phyloP scores from a whole-genome alignment of 1,140 invertebrate genomes.

The Elymnias hypermnestra region DNA sequence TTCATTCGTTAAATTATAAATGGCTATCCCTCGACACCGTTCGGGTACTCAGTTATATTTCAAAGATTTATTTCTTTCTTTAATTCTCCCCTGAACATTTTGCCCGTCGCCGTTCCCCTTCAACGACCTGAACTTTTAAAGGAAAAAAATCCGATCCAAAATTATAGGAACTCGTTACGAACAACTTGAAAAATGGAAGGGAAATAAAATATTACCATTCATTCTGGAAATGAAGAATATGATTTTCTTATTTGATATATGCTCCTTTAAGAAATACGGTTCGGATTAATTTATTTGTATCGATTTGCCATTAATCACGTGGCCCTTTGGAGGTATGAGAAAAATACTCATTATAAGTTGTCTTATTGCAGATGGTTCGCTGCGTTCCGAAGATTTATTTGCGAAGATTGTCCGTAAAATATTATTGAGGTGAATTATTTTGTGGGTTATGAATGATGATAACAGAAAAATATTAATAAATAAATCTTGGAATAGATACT shows the following conservation, averaged over 20 bases:
- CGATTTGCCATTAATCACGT: conserved; percentile 8
- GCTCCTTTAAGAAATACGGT: conserved; percentile 1
- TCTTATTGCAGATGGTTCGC: conserved; percentile 5
- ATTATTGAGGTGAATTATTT: background rate
- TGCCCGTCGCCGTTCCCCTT: conserved; percentile 15
- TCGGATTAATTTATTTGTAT: conserved; percentile 7
- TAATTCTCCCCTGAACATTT: conserved; percentile 10
- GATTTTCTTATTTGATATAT: conserved; percentile 1
- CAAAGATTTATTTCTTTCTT: conserved; percentile 20
- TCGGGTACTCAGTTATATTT: conserved; percentile 25
- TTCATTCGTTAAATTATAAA: conserved; percentile 36
- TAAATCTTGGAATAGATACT: no score
- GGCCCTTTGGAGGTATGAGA: conserved; percentile 1
- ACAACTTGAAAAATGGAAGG: background rate
- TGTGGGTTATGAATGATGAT: no score
- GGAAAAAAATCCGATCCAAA: conserved; percentile 9
- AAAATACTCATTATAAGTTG: conserved; percentile 2
- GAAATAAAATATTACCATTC: conserved; percentile 7
- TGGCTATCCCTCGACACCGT: conserved; percentile 22
- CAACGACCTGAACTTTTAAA: conserved; percentile 7
- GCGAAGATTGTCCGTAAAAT: background rate
- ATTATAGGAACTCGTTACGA: conserved; percentile 11
- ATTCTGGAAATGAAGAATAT: conserved; percentile 6
- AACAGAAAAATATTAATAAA: no score
- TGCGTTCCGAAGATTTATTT: conserved; percentile 6